Conservation (phyloP, 2,113 vertebrate genomes). For the Heterotilapia buettikoferi region DNA sequence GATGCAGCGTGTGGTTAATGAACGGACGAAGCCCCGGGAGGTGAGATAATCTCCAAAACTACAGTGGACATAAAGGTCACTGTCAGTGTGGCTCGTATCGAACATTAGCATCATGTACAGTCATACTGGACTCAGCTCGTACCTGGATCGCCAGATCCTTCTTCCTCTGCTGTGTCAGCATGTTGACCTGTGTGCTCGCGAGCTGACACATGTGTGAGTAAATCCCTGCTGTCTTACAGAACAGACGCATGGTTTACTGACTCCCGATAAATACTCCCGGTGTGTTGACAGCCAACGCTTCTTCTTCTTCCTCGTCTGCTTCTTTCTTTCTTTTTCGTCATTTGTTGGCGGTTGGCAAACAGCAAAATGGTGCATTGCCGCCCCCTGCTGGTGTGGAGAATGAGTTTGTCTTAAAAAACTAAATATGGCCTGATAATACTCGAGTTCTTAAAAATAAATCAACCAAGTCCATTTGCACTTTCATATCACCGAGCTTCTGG, state of each 20-base stretch:
- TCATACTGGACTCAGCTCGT: background rate
- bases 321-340: background rate
- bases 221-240: background rate
- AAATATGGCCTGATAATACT: background rate
- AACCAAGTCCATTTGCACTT: rapidly evolving
- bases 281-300: rapidly evolving
- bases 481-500: background rate
- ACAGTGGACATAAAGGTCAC: background rate
- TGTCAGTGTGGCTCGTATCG: background rate
- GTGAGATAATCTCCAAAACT: background rate
- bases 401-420: background rate
- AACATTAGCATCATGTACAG: background rate
- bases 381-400: background rate
- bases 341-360: background rate
- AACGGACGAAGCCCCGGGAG: background rate
- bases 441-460: background rate
- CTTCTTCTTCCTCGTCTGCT: background rate
- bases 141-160: background rate
- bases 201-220: background rate
- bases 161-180: background rate
- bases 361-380: rapidly evolving
- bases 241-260: rapidly evolving
- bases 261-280: background rate
- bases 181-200: background rate
- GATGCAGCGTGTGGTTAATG: background rate